A percentile compares a stretch with the other conserved stretches of the same genome.
Evolutionary conservation across 1,140 invertebrate genomes (phyloP).

Genomic region (Zeugodacus cucurbitae): DNA sequence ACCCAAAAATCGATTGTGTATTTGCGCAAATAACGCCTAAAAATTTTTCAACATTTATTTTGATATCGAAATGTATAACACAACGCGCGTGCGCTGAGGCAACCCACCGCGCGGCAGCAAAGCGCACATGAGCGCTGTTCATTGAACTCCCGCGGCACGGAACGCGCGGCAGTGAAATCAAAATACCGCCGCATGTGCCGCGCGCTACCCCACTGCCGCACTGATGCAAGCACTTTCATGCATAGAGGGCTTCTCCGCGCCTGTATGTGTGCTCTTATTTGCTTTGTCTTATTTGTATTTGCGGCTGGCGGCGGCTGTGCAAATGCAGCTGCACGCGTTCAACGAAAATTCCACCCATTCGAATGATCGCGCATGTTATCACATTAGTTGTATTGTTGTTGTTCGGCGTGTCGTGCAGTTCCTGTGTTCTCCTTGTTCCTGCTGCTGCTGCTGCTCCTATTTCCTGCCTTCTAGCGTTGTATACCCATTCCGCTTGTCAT

Average conservation of each 20-base stretch:
- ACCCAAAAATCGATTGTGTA: not conserved
- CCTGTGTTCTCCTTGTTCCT: not conserved
- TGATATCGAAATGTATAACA: not conserved
- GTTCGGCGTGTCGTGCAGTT: not conserved
- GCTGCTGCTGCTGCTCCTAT: not conserved
- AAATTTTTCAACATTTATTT: not conserved
- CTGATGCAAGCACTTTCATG: not conserved
- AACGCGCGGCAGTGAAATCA: not conserved
- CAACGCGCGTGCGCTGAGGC: not conserved
- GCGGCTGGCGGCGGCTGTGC: not conserved
- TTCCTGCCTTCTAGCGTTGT: not conserved
- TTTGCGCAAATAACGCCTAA: not conserved
- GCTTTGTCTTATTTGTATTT: constrained; percentile 22
- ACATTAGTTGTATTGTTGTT: not conserved
- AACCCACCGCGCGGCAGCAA: not conserved
- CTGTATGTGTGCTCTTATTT: constrained; percentile 25
- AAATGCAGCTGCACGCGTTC: constrained; percentile 31
- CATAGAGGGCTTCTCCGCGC: not conserved
- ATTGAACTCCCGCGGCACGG: not conserved
- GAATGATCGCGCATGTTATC: not conserved
- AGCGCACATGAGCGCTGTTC: not conserved
- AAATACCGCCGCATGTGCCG: constrained; percentile 24
- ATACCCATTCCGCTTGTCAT: not conserved
- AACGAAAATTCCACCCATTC: not conserved
- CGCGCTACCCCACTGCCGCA: not conserved